Base-by-base conservation (phyloP, 2,888 invertebrate species). In the Folsomia manolachei region DNA sequence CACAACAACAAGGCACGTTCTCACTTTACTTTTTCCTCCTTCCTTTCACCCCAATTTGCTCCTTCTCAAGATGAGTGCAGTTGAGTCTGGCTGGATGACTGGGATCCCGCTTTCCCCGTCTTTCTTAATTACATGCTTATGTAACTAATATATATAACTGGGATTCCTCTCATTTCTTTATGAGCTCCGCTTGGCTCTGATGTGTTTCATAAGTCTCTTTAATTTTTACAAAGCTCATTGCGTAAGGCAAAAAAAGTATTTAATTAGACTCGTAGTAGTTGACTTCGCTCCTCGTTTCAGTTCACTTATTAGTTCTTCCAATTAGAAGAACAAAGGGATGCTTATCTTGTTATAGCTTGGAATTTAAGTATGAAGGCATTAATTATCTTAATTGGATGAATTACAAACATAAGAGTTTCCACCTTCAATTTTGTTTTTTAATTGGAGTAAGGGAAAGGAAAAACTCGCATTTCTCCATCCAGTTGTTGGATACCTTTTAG, bases 1-100 rank as follows among this genome's bases (percentile, higher is more conserved):
- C 63, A 63, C 63, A 18, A 25, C 63, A 25, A 25, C 26, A 63
- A 63, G 27, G 63, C 63, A 63, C 63, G 63, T 62, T 62, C 39
- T 39, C 39, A 14, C 39, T 39, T 39, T 39, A 39, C 14, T 9
- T 14, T 39, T 39, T 51, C 51, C 56, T 56, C 56, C 18, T 56
- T n/a, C 56, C 56, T 56, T 56, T 21, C 56, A 56, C 56, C 14
- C 39, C 39, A 39, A 39, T 39, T 39, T 39, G 39, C 39, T 39
- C 39, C 39, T 39, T 39, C 39, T 14, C 39, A 39, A 39, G 4
- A 39, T 39, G 4, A 39, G 7, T 39, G 14, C 14, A 9, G 14
- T 39, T 39, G n/a, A n/a, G n/a, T n/a, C n/a, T n/a, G n/a, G n/a
- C n/a, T n/a, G n/a, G n/a, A n/a, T n/a, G n/a, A n/a, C n/a, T n/a